Evolutionary conservation across 2,797 vertebrate species (phyloP).

Genomic region (Trichosurus vulpecula): DNA sequence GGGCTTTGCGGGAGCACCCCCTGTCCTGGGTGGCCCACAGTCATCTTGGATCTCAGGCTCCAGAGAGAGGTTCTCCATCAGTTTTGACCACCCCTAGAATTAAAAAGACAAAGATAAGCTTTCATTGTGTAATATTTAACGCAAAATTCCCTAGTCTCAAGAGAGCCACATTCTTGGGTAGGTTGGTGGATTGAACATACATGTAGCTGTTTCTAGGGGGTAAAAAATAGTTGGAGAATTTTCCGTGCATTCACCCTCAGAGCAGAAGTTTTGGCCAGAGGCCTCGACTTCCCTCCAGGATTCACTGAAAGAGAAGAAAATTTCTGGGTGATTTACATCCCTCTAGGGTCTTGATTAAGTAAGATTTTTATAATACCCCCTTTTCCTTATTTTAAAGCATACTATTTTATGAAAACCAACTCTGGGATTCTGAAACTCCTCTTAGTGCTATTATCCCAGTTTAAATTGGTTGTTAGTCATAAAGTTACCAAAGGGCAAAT

Average conservation of each 20-base stretch:
- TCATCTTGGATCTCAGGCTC: constrained; percentile 84
- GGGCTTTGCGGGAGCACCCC: constrained; percentile 70
- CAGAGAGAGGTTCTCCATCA: constrained; percentile 83
- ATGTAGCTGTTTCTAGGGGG: constrained; percentile 7
- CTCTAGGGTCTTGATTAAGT: not conserved
- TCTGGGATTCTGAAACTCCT: constrained; percentile 56
- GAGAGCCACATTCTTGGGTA: not conserved
- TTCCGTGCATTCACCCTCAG: not conserved
- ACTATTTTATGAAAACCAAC: constrained; percentile 56
- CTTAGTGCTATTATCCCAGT: constrained; percentile 26
- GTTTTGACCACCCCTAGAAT: constrained; percentile 74
- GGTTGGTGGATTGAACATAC: not conserved
- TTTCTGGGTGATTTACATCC: constrained; percentile 10
- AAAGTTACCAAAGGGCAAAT: not conserved
- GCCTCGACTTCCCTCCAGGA: not conserved
- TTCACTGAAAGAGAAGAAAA: constrained; percentile 38
- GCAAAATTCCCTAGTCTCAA: constrained; percentile 4
- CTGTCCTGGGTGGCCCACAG: constrained; percentile 81
- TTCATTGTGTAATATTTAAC: not conserved
- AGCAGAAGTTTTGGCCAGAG: not conserved
- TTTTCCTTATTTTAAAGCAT: constrained; percentile 49
- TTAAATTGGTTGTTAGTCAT: not conserved
- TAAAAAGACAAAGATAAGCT: constrained; percentile 9
- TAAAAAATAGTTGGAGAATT: not conserved
- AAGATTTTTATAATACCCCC: constrained; percentile 14